phyloP scores from a whole-genome alignment of 2,113 vertebrate genomes.

The Calyptomena viridis region DNA sequence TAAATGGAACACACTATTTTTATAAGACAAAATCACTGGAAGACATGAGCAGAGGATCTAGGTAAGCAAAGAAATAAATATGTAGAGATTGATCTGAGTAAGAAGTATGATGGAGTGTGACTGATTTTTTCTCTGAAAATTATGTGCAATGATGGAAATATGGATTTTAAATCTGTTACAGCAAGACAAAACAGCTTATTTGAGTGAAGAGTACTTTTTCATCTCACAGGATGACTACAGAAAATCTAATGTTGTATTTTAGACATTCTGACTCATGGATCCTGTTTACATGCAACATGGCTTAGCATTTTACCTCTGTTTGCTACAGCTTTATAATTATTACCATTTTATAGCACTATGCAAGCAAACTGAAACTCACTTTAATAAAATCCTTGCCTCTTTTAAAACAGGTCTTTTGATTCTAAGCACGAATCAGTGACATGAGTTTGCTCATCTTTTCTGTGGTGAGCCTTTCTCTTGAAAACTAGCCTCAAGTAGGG shows the following conservation, averaged over 20 bases:
- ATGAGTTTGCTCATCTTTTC: not conserved
- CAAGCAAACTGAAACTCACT: not conserved
- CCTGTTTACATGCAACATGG: not conserved
- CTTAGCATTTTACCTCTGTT: not conserved
- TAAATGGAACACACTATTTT: not conserved
- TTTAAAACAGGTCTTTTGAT: not conserved
- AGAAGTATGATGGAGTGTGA: not conserved
- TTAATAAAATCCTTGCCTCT: not conserved
- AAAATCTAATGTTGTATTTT: not conserved
- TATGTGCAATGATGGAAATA: not conserved
- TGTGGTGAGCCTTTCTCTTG: not conserved
- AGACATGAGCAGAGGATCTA: not conserved
- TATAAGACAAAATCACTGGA: not conserved
- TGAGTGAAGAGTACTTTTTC: not conserved
- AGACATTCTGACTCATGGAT: not conserved
- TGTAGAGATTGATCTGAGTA: not conserved
- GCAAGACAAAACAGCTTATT: not conserved
- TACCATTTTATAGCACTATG: not conserved
- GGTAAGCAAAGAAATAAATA: not conserved
- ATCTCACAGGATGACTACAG: not conserved
- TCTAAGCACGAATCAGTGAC: not conserved
- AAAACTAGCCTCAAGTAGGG: not conserved
- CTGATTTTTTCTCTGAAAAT: not conserved
- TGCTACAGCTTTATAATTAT: not conserved
- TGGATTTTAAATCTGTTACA: not conserved